These are phyloP conservation scores for Danio albolineatus DNA, from an alignment of 2,797 vertebrate genomes.

Conservation along the genomic window DNA sequence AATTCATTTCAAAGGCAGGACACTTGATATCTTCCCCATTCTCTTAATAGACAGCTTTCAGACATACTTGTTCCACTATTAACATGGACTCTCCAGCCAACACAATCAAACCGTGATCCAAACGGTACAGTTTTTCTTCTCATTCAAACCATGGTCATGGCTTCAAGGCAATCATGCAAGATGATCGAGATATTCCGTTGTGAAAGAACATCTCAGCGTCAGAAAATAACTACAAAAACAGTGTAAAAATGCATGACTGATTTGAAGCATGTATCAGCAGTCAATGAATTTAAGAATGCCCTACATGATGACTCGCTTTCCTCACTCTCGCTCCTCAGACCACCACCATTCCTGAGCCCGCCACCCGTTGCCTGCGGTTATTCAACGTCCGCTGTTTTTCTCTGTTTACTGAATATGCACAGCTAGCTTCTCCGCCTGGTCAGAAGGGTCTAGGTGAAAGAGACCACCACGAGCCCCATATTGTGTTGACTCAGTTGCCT, in stretches of 20 bases:
- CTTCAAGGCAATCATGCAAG: constrained; percentile 52
- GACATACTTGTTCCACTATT: constrained; percentile 57
- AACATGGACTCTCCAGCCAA: constrained; percentile 56
- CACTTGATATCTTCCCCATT: constrained; percentile 50
- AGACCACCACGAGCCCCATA: constrained; percentile 62
- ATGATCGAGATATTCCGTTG: constrained; percentile 56
- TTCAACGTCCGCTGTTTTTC: constrained; percentile 74
- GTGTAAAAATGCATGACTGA: constrained; percentile 51
- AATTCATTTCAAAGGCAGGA: constrained; percentile 52
- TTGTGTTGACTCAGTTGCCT: constrained; percentile 79
- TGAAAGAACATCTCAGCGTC: constrained; percentile 56
- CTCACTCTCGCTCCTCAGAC: constrained; percentile 48
- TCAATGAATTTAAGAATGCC: constrained; percentile 53
- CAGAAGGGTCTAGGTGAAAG: constrained; percentile 65
- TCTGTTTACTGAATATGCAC: constrained; percentile 69
- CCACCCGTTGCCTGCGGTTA: constrained; percentile 62
- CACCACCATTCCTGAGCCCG: constrained; percentile 47
- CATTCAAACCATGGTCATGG: constrained; percentile 46
- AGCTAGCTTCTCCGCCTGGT: constrained; percentile 64
- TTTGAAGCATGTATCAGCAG: constrained; percentile 53
- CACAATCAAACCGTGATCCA: constrained; percentile 59
- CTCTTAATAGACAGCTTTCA: constrained; percentile 47
- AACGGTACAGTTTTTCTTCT: constrained; percentile 57
- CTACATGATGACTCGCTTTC: constrained; percentile 57
- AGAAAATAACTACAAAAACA: constrained; percentile 52